phyloP scores from a whole-genome alignment of 1,140 invertebrate species.

The Dendrolimus punctatus region DNA sequence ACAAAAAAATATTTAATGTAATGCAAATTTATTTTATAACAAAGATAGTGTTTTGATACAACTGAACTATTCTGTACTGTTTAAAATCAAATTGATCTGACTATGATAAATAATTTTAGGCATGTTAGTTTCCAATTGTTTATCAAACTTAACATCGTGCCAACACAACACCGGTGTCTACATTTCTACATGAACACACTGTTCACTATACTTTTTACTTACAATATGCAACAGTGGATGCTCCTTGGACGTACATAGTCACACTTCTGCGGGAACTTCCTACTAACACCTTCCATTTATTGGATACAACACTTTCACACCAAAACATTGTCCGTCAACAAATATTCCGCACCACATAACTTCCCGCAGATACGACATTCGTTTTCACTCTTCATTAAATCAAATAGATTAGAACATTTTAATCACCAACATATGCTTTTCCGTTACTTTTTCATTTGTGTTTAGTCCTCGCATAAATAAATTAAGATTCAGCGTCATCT shows the following conservation, averaged over 20 bases:
- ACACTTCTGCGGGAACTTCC: slow-evolving; percentile 54
- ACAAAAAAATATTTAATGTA: too few relatives aligned
- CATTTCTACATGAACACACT: not conserved
- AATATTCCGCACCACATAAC: slow-evolving; percentile 36
- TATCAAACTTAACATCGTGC: too few relatives aligned
- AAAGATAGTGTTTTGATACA: too few relatives aligned
- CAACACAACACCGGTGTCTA: too few relatives aligned
- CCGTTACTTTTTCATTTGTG: slow-evolving; percentile 58
- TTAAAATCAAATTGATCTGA: too few relatives aligned
- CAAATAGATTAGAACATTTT: slow-evolving; percentile 50
- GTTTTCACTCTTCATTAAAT: slow-evolving; percentile 18
- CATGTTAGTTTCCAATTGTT: too few relatives aligned
- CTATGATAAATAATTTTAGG: too few relatives aligned
- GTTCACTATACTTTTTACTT: slow-evolving; percentile 33
- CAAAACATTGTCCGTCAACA: slow-evolving; percentile 60
- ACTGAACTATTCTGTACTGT: too few relatives aligned
- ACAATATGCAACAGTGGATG: slow-evolving; percentile 31
- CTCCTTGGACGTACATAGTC: slow-evolving; percentile 34
- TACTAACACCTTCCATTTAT: slow-evolving; percentile 58
- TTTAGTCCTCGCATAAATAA: slow-evolving; percentile 66
- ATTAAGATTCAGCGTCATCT: slow-evolving; percentile 59
- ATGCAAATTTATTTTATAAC: too few relatives aligned
- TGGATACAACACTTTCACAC: slow-evolving; percentile 69
- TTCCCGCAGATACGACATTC: slow-evolving; percentile 42
- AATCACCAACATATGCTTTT: slow-evolving; percentile 58